These are phyloP conservation scores for Neria commutata DNA, from an alignment of 2,888 invertebrate genomes.

Conservation along the genomic window DNA sequence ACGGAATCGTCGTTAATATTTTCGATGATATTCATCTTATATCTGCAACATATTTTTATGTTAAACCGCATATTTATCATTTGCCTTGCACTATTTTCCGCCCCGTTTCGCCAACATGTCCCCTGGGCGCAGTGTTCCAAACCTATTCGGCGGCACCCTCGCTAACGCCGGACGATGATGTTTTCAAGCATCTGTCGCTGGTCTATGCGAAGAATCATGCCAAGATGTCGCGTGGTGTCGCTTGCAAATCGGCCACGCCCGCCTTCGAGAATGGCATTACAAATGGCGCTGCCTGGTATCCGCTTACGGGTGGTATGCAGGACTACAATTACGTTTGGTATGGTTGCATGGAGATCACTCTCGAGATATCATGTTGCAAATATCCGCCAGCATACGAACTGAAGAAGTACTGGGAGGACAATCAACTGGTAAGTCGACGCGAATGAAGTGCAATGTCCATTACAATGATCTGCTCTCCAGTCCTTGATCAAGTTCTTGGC, in stretches of 20 bases:
- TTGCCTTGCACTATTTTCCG: slow-evolving; percentile 18
- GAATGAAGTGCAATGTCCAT: not conserved
- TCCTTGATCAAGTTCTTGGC: slow-evolving; percentile 82
- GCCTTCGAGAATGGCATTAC: slow-evolving; percentile 89
- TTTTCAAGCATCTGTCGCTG: slow-evolving; percentile 83
- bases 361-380: slow-evolving; percentile 94
- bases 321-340: slow-evolving; percentile 94
- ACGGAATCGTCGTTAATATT: too few relatives aligned
- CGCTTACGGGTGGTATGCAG: slow-evolving; percentile 72
- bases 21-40: too few relatives aligned
- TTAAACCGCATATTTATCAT: too few relatives aligned
- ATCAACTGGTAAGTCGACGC: slow-evolving; percentile 72
- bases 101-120: slow-evolving; percentile 63
- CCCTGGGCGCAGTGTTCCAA: slow-evolving; percentile 80
- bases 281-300: slow-evolving; percentile 94
- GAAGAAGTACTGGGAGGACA: slow-evolving; percentile 85
- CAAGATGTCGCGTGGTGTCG: slow-evolving; percentile 84
- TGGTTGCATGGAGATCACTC: slow-evolving; percentile 93
- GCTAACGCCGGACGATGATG: slow-evolving; percentile 89
- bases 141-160: slow-evolving; percentile 82
- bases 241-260: slow-evolving; percentile 77
- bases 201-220: slow-evolving; percentile 87
- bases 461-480: slow-evolving; percentile 62
- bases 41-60: too few relatives aligned
- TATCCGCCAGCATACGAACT: slow-evolving; percentile 83